Conservation (phyloP, 2,113 vertebrate genomes). For the Etheostoma spectabile region DNA sequence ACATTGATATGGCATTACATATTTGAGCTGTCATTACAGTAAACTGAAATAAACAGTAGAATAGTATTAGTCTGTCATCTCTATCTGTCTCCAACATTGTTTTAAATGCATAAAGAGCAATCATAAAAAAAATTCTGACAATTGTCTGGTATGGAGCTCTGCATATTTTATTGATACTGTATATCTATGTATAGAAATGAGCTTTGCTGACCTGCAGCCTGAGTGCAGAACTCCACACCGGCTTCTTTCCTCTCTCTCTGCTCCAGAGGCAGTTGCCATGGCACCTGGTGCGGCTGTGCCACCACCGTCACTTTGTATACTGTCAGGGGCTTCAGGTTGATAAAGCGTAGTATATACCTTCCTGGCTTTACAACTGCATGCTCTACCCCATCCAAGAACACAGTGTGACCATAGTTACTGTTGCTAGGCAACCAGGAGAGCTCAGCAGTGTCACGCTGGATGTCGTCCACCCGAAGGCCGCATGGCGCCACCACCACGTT, state of each 20-base stretch:
- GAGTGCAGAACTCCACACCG: slow-evolving; percentile 93
- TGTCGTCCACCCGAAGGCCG: slow-evolving; percentile 90
- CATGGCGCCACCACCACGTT: slow-evolving; percentile 94
- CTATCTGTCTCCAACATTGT: slow-evolving; percentile 11
- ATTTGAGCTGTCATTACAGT: background rate
- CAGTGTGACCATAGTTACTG: slow-evolving; percentile 95
- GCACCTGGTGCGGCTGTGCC: slow-evolving; percentile 95
- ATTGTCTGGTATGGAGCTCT: background rate
- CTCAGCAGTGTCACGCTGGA: slow-evolving; percentile 92
- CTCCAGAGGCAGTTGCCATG: slow-evolving; percentile 97
- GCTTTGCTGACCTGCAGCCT: slow-evolving; percentile 91
- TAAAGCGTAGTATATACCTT: slow-evolving; percentile 90
- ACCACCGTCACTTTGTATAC: slow-evolving; percentile 93
- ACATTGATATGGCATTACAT: slow-evolving; percentile 1
- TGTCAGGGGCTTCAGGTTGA: slow-evolving; percentile 90
- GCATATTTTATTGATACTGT: slow-evolving; percentile 19
- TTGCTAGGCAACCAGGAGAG: slow-evolving; percentile 96
- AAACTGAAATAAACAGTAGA: slow-evolving; percentile 14
- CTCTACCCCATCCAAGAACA: slow-evolving; percentile 94
- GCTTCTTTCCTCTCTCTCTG: slow-evolving; percentile 95
- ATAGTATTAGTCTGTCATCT: slow-evolving; percentile 5
- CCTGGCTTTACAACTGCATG: slow-evolving; percentile 89
- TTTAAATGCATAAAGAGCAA: slow-evolving; percentile 13
- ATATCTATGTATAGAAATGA: slow-evolving; percentile 15
- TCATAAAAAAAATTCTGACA: background rate